Percentiles rank a stretch among this genome's conserved stretches.
phyloP scores from a whole-genome alignment of 2,113 vertebrate species.

The Psilopogon haemacephalus region DNA sequence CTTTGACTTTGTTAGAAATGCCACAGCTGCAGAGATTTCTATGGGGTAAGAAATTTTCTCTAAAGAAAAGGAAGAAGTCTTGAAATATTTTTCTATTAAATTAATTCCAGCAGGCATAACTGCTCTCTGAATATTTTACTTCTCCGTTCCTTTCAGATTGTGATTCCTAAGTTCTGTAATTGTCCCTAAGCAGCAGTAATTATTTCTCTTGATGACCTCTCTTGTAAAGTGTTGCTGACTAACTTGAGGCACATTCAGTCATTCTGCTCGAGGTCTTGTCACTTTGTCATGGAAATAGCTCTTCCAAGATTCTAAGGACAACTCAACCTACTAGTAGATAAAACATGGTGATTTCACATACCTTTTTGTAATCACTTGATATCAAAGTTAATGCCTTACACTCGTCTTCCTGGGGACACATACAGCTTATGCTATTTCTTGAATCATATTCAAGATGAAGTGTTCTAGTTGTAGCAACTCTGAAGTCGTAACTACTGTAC shows the following conservation, averaged over 20 bases:
- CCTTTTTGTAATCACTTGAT: neutral
- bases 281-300: neutral
- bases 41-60: neutral
- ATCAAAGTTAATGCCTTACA: neutral
- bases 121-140: neutral
- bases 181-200: neutral
- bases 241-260: neutral
- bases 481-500: neutral
- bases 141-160: neutral
- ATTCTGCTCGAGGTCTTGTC: neutral
- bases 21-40: neutral
- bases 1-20: neutral
- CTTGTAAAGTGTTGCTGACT: neutral
- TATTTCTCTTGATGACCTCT: neutral
- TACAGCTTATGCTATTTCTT: neutral
- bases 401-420: neutral
- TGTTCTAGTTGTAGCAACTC: neutral
- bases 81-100: neutral
- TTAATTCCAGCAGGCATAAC: neutral
- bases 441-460: neutral
- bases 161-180: neutral
- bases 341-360: neutral
- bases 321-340: neutral
- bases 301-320: neutral
- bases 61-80: neutral